Conservation (phyloP, 2,797 vertebrate genomes). For the Danio choprae region DNA sequence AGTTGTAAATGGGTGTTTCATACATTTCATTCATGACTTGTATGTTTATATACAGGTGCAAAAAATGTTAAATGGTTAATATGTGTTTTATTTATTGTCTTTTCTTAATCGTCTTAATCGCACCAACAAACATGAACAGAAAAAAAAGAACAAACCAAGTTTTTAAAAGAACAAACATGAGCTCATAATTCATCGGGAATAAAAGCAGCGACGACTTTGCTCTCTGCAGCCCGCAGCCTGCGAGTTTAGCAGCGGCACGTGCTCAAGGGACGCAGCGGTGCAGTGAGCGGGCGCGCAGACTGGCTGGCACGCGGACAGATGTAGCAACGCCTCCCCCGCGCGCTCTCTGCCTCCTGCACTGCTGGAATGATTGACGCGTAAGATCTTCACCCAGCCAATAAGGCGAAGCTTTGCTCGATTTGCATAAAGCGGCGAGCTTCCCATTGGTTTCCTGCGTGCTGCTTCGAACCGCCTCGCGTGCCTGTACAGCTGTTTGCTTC, state of each 20-base stretch:
- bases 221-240: constrained; percentile 66
- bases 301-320: constrained; percentile 79
- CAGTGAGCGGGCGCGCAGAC: constrained; percentile 69
- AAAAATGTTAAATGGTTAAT: too few species aligned
- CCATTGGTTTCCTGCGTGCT: constrained; percentile 80
- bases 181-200: background rate
- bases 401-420: constrained; percentile 58
- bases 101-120: background rate
- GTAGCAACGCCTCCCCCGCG: constrained; percentile 56
- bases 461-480: constrained; percentile 85
- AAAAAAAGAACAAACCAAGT: background rate
- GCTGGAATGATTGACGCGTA: constrained; percentile 79
- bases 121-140: background rate
- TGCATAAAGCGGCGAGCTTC: constrained; percentile 71
- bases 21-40: background rate
- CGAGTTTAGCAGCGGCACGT: constrained; percentile 80
- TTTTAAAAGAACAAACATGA: background rate
- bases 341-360: constrained; percentile 66
- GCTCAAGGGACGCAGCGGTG: constrained; percentile 74
- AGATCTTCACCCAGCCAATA: constrained; percentile 77
- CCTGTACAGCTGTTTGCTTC: constrained; percentile 76
- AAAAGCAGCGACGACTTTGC: constrained; percentile 12
- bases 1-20: background rate
- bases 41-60: too few species aligned
- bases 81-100: background rate